Evolutionary conservation across 1,140 invertebrate genomes (phyloP), one percentile per base, ranked within the genome.

Genomic region (Cydia strobilella): DNA sequence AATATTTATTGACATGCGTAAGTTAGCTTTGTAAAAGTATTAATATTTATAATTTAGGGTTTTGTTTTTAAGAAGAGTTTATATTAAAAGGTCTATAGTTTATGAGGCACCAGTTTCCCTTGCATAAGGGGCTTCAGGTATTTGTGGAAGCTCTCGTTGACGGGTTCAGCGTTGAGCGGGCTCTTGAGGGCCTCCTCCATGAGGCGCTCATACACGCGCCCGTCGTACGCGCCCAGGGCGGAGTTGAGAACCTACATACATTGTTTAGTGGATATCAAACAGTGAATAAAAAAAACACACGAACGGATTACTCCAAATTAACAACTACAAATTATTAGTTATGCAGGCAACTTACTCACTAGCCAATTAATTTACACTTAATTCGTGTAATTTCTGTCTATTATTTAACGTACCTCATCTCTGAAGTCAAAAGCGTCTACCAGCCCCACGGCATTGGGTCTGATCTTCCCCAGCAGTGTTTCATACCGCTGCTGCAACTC

Each of bases 371-470:
- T 39, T 39, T 39, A 10, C 35, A 39, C 9, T 39, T 39, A 39
- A 39, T 39, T 9, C 35, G 35, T 2, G 35, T 39, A 39, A 39
- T 9, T 9, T 39, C 7, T 27, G 3, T 27, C 25, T 39, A 39
- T 10, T 39, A 39, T 10, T 10, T 9, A 39, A 51, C 6, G 45
- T 75, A 97, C 94, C 78, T 96, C 95, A 88, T 99, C 98, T 66
- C 95, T 94, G 73, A 98, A 95, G 89, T 98, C 97, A 84, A 98
- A 99, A 15, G 96, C 95, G 87, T 99, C 98, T 0, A 99, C 98
- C 18, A 99, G 92, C 2, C 96, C 95, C 1, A 99, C 96, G 25
- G 97, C 97, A 93, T 99, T 97, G 1, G 97, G 96, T 73, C 98
- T 94, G 31, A 99, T 94, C 3, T 93, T 89, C 31, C 89, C 88